These are phyloP conservation scores for Phallusia fumigata DNA, from an alignment of 23 tunicate species.

Conservation along the genomic window DNA sequence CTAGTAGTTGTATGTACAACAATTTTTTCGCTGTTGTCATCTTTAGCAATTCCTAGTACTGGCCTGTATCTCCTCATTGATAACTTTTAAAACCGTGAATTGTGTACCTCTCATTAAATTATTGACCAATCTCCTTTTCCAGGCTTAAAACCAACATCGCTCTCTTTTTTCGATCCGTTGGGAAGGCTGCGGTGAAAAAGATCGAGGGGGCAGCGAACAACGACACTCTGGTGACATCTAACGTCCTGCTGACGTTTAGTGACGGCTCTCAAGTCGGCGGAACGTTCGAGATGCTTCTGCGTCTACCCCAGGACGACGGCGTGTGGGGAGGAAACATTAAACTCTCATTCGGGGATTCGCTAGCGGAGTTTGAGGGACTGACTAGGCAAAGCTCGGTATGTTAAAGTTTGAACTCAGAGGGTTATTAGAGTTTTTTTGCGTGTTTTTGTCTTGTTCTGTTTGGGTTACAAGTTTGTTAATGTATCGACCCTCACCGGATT, in stretches of 20 bases:
- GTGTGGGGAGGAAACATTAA: conserved; percentile 36
- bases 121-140: neutral
- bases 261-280: conserved; percentile 53
- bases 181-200: conserved; percentile 21
- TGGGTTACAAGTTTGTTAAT: too few species aligned
- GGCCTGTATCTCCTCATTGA: too few species aligned
- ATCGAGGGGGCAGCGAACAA: conserved; percentile 18
- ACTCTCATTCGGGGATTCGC: conserved; percentile 15
- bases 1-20: too few species aligned
- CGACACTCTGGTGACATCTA: conserved; percentile 21
- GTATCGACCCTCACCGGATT: too few species aligned
- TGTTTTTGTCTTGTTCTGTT: too few species aligned
- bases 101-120: neutral
- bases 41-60: too few species aligned
- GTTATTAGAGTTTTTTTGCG: too few species aligned
- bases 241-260: conserved; percentile 24
- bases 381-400: conserved; percentile 29
- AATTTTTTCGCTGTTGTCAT: too few species aligned
- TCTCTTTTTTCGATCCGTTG: conserved; percentile 35
- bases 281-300: conserved; percentile 8
- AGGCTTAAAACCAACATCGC: conserved; percentile 23
- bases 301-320: conserved; percentile 25
- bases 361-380: conserved; percentile 27
- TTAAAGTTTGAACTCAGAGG: neutral
- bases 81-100: too few species aligned